Conservation (phyloP, 2,888 invertebrate species). For the Eupithecia dodoneata region DNA sequence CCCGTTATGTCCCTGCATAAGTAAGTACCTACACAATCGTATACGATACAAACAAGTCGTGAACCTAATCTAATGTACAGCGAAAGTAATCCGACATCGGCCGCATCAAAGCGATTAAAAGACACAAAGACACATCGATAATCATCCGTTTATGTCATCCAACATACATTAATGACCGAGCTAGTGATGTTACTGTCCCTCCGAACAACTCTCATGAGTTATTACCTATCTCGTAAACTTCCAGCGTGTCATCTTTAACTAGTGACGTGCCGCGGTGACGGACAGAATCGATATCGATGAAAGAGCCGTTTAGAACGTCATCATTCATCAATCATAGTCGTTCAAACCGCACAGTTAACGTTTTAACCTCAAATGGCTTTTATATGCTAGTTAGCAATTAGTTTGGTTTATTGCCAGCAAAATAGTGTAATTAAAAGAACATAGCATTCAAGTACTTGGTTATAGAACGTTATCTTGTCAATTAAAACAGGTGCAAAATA, state of each 20-base stretch:
- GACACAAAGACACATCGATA: conserved; percentile 36
- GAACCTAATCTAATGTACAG: neutral
- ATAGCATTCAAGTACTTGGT: conserved; percentile 1
- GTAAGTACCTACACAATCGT: neutral
- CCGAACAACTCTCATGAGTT: conserved; percentile 68
- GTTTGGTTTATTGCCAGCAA: conserved; percentile 7
- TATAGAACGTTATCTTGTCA: conserved; percentile 8
- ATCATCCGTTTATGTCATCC: conserved; percentile 43
- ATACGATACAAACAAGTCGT: neutral
- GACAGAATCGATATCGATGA: conserved; percentile 28
- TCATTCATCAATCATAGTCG: conserved; percentile 14
- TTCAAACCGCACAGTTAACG: conserved; percentile 12
- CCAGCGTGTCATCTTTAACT: conserved; percentile 58
- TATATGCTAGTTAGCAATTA: conserved; percentile 15
- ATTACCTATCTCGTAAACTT: conserved; percentile 63
- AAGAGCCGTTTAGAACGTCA: conserved; percentile 14
- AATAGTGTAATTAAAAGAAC: conserved; percentile 15
- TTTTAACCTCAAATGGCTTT: conserved; percentile 16
- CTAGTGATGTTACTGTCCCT: conserved; percentile 70
- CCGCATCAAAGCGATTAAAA: conserved; percentile 46
- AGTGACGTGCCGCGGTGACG: conserved; percentile 50
- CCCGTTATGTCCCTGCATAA: neutral
- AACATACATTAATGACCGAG: conserved; percentile 44
- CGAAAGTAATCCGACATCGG: conserved; percentile 35
- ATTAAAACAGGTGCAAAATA: conserved; percentile 10